A percentile compares a stretch with the other conserved stretches of the same genome.
These are phyloP conservation scores for Psammodynastes pulverulentus DNA, from an alignment of 2,113 vertebrate genomes.

Conservation along the genomic window DNA sequence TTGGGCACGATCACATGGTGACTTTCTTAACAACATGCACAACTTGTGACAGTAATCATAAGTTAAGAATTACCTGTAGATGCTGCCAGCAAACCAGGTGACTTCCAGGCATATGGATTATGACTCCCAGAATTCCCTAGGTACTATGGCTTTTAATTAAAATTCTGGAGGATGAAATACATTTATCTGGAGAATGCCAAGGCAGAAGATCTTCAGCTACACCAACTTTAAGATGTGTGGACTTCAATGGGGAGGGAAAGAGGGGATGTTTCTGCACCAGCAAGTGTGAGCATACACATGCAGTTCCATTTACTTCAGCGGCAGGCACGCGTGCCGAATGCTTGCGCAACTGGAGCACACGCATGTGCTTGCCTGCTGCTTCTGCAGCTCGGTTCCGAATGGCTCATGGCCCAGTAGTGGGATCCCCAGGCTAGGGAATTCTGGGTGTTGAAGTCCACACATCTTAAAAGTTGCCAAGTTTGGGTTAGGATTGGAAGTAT, in stretches of 20 bases:
- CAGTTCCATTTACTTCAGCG: background rate
- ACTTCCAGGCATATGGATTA: background rate
- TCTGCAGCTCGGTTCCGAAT: background rate
- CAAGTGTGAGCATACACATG: background rate
- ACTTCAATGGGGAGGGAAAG: background rate
- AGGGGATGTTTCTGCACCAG: rapidly evolving
- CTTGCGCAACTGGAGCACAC: background rate
- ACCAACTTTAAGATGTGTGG: background rate
- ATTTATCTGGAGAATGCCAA: background rate
- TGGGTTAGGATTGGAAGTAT: background rate
- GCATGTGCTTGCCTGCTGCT: background rate
- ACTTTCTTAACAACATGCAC: background rate
- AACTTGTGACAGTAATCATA: background rate
- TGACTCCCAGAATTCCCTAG: background rate
- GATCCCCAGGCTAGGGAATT: background rate
- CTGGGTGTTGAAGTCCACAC: background rate
- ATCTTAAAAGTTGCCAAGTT: background rate
- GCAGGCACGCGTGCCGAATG: rapidly evolving
- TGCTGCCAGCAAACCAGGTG: background rate
- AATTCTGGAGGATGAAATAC: background rate
- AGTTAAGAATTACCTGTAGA: background rate
- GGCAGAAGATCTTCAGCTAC: background rate
- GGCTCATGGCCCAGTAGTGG: background rate
- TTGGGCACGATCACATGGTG: background rate
- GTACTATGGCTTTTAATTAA: background rate